Evolutionary conservation across 2,113 vertebrate genomes (phyloP).

Genomic region (Dipodomys spectabilis): DNA sequence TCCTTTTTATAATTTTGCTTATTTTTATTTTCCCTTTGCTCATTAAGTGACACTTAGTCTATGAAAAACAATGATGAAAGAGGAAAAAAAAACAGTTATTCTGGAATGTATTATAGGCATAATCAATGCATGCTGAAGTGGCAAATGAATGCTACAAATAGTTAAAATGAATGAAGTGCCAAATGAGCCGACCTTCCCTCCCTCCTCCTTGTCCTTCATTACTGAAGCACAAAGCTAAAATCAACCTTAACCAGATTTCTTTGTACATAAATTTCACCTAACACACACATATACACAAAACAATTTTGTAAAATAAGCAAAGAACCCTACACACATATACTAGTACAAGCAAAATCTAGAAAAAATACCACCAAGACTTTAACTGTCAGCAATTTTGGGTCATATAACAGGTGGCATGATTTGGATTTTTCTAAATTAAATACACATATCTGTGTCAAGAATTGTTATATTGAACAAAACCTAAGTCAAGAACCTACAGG

Average conservation of each 20-base stretch:
- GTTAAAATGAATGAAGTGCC: not conserved
- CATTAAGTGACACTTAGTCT: not conserved
- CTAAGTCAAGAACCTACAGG: not conserved
- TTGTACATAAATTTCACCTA: not conserved
- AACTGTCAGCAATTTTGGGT: not conserved
- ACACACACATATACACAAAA: not conserved
- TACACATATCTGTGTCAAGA: not conserved
- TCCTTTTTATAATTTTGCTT: too few relatives aligned
- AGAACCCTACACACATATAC: not conserved
- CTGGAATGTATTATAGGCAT: not conserved
- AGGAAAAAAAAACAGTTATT: not conserved
- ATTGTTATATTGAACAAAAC: not conserved
- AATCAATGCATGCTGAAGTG: not conserved
- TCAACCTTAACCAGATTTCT: not conserved
- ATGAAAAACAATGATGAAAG: not conserved
- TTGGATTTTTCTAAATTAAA: not conserved
- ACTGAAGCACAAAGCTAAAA: not conserved
- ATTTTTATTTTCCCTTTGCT: not conserved
- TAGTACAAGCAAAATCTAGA: not conserved
- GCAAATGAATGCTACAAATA: not conserved
- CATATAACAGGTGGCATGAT: not conserved
- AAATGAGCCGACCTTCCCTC: too few relatives aligned
- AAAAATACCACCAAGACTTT: not conserved
- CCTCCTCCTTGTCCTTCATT: not conserved
- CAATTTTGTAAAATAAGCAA: not conserved